These are phyloP conservation scores for Lycia hirtaria DNA, from an alignment of 2,888 invertebrate genomes.

Conservation along the genomic window DNA sequence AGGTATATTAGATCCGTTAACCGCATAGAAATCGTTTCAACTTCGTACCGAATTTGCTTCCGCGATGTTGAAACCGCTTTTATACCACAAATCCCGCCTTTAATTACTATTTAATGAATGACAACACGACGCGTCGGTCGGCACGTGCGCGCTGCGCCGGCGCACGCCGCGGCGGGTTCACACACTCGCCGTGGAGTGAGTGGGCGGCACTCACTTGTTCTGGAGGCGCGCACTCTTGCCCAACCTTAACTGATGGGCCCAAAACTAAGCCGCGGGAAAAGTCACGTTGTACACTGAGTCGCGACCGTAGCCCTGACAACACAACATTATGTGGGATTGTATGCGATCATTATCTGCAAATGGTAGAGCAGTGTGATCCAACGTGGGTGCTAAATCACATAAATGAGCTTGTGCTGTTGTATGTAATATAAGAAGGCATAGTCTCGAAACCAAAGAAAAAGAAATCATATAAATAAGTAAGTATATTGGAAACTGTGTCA, in stretches of 20 bases:
- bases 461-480: no score
- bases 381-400: no score
- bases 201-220: constrained; percentile 1
- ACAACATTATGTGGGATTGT: no score
- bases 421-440: no score
- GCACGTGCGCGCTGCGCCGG: constrained; percentile 19
- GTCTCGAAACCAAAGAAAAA: no score
- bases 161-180: not conserved
- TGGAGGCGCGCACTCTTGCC: constrained; percentile 12
- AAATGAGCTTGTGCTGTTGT: no score
- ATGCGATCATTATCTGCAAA: no score
- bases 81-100: constrained; percentile 4
- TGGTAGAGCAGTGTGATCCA: no score
- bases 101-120: constrained; percentile 1
- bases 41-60: not conserved
- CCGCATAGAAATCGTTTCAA: not conserved
- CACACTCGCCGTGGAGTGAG: not conserved
- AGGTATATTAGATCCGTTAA: not conserved
- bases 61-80: constrained; percentile 8
- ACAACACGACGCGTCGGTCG: not conserved
- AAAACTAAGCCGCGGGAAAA: constrained; percentile 1
- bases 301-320: no score
- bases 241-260: constrained; percentile 7
- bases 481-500: no score
- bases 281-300: constrained; percentile 7